Evolutionary conservation across 1,140 invertebrate genomes (phyloP).

Genomic region (Eriosoma lanigerum): DNA sequence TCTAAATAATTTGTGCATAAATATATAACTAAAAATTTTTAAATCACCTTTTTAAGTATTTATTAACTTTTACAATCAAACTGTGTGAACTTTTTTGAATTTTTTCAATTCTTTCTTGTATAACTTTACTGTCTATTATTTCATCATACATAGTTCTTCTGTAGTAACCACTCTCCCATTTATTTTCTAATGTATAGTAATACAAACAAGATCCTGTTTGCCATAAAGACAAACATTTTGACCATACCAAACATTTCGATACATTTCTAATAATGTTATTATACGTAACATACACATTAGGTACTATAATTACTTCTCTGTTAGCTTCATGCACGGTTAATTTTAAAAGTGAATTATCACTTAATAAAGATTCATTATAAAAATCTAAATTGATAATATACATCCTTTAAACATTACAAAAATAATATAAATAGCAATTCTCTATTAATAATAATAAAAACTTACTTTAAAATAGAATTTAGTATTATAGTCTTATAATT

Average conservation of each 20-base stretch:
- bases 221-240: neutral
- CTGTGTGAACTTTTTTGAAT: neutral
- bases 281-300: slow-evolving; percentile 10
- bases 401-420: neutral
- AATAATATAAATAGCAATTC: neutral
- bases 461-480: slow-evolving; percentile 24
- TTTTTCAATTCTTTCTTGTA: slow-evolving; percentile 1
- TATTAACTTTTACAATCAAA: slow-evolving; percentile 27
- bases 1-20: too few species aligned
- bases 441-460: neutral
- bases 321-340: neutral
- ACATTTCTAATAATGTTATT: slow-evolving; percentile 15
- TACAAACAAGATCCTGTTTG: neutral
- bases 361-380: slow-evolving; percentile 8
- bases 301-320: neutral
- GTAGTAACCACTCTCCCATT: neutral
- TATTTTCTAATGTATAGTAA: neutral
- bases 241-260: neutral
- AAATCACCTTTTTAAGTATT: slow-evolving; percentile 43
- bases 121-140: neutral
- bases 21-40: too few species aligned
- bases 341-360: neutral
- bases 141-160: slow-evolving; percentile 14
- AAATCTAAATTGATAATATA: slow-evolving; percentile 6
- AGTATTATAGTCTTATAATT: neutral